Conservation (phyloP, 2,113 vertebrate species). For the Ophiodon elongatus region DNA sequence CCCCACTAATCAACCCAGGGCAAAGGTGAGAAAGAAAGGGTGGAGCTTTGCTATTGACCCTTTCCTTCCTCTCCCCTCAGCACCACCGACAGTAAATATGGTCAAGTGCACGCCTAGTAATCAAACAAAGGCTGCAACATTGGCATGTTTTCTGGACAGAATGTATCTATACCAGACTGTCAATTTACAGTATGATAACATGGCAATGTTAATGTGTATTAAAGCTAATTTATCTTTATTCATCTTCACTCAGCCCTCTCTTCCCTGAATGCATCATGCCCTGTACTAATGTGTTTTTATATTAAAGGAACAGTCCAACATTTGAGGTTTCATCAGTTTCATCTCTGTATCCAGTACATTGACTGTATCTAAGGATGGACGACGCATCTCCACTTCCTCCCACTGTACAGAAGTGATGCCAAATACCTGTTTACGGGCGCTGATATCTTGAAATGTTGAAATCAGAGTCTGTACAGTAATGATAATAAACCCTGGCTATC, state of each 20-base stretch:
- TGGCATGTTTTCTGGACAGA: neutral
- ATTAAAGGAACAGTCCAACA: neutral
- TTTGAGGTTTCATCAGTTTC: neutral
- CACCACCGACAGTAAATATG: constrained; percentile 40
- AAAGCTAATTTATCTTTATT: neutral
- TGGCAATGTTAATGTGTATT: neutral
- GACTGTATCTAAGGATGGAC: neutral
- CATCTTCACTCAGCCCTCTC: neutral
- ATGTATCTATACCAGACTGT: neutral
- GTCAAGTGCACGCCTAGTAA: neutral
- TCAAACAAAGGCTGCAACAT: neutral
- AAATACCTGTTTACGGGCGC: neutral
- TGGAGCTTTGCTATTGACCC: constrained; percentile 17
- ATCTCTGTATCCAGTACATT: neutral
- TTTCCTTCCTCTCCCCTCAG: constrained; percentile 22
- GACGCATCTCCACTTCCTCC: neutral
- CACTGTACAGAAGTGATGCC: neutral
- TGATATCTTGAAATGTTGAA: neutral
- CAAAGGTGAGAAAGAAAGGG: constrained; percentile 59
- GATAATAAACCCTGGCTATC: neutral
- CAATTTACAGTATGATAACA: neutral
- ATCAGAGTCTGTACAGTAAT: neutral
- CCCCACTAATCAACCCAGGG: constrained; percentile 19
- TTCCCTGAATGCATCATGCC: neutral
- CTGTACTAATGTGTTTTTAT: neutral